A percentile compares a stretch with the other conserved stretches of the same genome.
Conservation (phyloP, 2,888 invertebrate genomes). For the Heliconius hortense region DNA sequence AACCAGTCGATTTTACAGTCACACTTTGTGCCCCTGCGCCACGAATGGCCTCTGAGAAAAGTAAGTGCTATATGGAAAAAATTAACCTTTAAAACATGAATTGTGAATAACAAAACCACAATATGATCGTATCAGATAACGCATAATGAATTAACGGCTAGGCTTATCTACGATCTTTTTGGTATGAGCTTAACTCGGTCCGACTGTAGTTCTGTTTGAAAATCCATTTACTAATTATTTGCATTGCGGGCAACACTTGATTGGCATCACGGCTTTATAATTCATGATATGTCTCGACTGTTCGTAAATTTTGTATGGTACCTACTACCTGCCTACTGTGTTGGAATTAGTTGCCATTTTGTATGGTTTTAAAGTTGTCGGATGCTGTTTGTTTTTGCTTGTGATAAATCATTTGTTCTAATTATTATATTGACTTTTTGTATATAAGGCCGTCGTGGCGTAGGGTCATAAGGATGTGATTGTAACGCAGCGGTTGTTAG, state of each 20-base stretch:
- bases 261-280: conserved; percentile 41
- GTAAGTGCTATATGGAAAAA: no score
- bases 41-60: no score
- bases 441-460: no score
- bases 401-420: neutral
- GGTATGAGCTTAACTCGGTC: conserved; percentile 8
- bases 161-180: conserved; percentile 24
- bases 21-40: no score
- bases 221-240: conserved; percentile 60
- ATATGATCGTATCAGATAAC: neutral
- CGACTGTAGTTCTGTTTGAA: conserved; percentile 37
- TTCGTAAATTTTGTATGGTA: conserved; percentile 27
- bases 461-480: no score
- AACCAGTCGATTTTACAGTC: no score
- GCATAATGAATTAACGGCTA: conserved; percentile 7
- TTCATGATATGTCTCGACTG: conserved; percentile 34
- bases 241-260: conserved; percentile 44
- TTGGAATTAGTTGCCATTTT: neutral
- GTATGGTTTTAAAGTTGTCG: neutral
- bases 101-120: neutral
- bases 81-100: neutral
- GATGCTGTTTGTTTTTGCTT: neutral
- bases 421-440: no score
- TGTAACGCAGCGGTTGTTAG: no score
- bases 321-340: neutral